Evolutionary conservation across 2,888 invertebrate genomes (phyloP), one percentile per base, ranked within the genome.

Genomic region (Leucophenga montana): DNA sequence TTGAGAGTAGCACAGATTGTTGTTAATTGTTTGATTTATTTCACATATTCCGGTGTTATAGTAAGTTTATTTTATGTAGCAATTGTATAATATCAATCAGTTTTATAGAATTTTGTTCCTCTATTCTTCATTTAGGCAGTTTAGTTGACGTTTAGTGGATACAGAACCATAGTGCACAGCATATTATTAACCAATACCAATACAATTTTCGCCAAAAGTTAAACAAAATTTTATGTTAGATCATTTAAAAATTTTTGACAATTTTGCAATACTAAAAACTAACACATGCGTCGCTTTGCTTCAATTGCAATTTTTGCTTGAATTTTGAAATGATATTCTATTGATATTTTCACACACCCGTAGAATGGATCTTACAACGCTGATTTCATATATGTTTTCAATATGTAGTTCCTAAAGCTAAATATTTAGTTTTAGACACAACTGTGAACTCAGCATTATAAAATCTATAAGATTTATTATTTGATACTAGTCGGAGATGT

Each of bases 101-200:
- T 6, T 50, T 50, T 50, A 16, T 50, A 50, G 16, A 16, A 16
- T 50, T n/a, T 50, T 16, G 50, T 50, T 50, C 18, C 18, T 61
- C n/a, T 44, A 13, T 44, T 61, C 61, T 39, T 18, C 39, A 39
- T 39, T 33, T 39, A 16, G 3, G 14, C 27, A 39, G 44, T 48
- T 64, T 64, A 64, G 46, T 64, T 64, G 46, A 64, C 62, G 16
- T 46, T 64, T 64, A 64, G 62, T 64, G 39, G 61, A 61, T 3
- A 20, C 54, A 31, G n/a, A 11, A 20, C 48, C 16, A 64, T 11
- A 20, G 27, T 31, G 61, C 20, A 64, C 22, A 48, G 16, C 39
- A 39, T 39, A 5, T 22, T 22, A 18, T 18, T 46, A 48, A 64
- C 62, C 62, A 64, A 22, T 3, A 64, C 13, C 46, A 22, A 20